Evolutionary conservation across 2,113 vertebrate species (phyloP), one percentile per base, ranked within the genome.

Genomic region (Aspidoscelis tigris): DNA sequence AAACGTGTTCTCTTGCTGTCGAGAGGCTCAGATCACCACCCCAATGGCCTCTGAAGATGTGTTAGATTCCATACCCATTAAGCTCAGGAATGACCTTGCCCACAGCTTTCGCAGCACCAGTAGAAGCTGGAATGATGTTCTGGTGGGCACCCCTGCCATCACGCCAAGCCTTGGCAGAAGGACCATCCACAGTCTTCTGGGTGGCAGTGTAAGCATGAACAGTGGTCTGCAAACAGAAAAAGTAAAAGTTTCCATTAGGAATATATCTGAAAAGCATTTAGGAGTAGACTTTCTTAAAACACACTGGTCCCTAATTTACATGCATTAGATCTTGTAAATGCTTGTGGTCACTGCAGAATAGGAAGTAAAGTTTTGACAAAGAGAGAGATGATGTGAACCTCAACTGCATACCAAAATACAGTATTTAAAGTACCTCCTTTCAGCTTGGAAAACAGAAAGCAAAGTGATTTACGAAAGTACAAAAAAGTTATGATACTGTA

Each of bases 51-150:
- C 55, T 21, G 21, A 66, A 53, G 44, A 73, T 22, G n/a, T 79
- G 4, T 7, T 12, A 44, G 4, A 21, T 18, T 39, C 82, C 93
- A 78, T 90, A 98, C 97, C 97, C 97, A n/a, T 97, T 97, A 50
- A 98, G 97, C 1, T 96, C 96, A 2, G 97, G 97, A 87, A 98
- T 97, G 91, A 98, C 96, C 93, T 97, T 97, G 91, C 97, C 97
- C 77, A 98, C 97, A 1, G 97, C 97, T 88, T 97, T 98, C 84
- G 97, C 97, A 22, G 97, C 97, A 26, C 97, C 97, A 0, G 97
- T 98, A 87, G 97, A 96, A 22, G 97, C 97, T 44, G 97, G 97
- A 85, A 98, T 98, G 93, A 98, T 98, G 96, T 98, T 98, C 94
- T 97, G 96, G 86, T 95, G 94, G 84, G 97, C 97, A 0, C 96